Evolutionary conservation across 2,113 vertebrate genomes (phyloP).

Genomic region (Zosterops pallidus): DNA sequence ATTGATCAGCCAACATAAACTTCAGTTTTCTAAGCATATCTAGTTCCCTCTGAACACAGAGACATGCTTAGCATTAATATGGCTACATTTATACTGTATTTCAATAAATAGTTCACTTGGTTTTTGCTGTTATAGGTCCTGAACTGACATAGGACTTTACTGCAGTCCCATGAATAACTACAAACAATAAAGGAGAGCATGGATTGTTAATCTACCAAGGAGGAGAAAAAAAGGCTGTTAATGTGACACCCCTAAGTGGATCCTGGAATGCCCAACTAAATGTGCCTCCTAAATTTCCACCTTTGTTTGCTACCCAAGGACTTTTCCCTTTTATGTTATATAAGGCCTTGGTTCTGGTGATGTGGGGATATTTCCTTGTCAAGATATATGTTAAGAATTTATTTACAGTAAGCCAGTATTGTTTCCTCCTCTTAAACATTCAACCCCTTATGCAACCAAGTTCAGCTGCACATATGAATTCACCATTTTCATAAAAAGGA

Average conservation of each 20-base stretch:
- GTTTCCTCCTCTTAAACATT: neutral
- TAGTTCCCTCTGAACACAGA: neutral
- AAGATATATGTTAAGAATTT: neutral
- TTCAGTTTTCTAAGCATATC: neutral
- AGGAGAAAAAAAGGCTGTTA: neutral
- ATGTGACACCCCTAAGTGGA: neutral
- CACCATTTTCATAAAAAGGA: conserved; percentile 32
- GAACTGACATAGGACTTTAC: neutral
- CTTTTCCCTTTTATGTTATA: neutral
- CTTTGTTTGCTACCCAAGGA: neutral
- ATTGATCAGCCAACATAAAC: neutral
- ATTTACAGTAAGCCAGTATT: neutral
- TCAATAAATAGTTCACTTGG: neutral
- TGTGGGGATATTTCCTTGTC: neutral
- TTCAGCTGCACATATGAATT: conserved; percentile 26
- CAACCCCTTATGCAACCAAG: neutral
- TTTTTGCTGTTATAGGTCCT: neutral
- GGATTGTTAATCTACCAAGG: neutral
- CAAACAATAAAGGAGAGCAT: neutral
- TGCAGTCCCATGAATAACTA: neutral
- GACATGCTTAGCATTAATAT: neutral
- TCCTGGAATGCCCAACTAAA: neutral
- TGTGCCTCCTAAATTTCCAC: neutral
- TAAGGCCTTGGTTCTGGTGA: neutral
- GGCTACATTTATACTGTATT: neutral